These are phyloP conservation scores for Silurus meridionalis DNA, from an alignment of 2,113 vertebrate species.

Conservation along the genomic window DNA sequence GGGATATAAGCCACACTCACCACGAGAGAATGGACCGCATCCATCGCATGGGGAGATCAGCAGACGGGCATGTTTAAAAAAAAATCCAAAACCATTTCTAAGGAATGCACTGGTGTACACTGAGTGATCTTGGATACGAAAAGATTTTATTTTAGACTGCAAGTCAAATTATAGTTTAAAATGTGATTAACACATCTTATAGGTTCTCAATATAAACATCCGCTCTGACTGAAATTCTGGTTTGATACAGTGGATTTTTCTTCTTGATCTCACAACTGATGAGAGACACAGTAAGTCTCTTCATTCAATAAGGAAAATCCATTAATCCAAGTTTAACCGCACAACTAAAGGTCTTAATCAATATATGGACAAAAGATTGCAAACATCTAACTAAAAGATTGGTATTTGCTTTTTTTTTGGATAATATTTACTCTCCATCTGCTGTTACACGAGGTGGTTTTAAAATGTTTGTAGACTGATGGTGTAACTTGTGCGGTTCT, in stretches of 20 bases:
- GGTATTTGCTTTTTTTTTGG: too few relatives aligned
- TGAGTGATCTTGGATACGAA: not conserved
- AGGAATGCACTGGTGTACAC: not conserved
- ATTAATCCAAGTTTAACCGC: not conserved
- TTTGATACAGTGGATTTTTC: not conserved
- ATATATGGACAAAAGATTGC: too few relatives aligned
- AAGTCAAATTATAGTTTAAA: not conserved
- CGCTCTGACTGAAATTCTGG: not conserved
- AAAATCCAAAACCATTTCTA: not conserved
- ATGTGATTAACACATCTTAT: not conserved
- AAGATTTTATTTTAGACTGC: not conserved
- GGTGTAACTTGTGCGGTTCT: too few relatives aligned
- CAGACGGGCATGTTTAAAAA: not conserved
- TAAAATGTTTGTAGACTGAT: too few relatives aligned
- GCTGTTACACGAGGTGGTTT: too few relatives aligned
- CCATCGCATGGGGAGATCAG: constrained; percentile 34
- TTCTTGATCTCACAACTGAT: constrained; percentile 77
- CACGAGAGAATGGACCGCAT: constrained; percentile 14
- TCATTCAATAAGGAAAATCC: not conserved
- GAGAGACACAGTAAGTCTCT: constrained; percentile 82
- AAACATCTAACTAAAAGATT: too few relatives aligned
- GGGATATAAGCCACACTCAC: constrained; percentile 20
- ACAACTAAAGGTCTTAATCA: not conserved
- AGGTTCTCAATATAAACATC: not conserved
- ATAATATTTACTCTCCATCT: too few relatives aligned